Conservation (phyloP, 2,113 vertebrate species). For the Cheilinus undulatus region DNA sequence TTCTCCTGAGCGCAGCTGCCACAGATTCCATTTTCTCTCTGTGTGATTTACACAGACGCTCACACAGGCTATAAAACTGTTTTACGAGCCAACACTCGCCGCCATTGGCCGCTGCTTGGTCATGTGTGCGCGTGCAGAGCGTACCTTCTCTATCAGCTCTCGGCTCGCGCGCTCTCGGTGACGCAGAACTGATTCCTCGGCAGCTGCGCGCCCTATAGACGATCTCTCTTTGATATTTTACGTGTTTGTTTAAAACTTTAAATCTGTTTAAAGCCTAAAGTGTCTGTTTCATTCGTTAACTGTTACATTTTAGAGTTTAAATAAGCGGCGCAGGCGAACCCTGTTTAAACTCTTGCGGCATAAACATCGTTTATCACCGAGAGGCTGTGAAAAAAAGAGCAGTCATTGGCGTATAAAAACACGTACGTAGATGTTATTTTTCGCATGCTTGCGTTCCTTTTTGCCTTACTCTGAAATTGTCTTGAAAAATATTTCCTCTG, state of each 20-base stretch:
- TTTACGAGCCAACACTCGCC: conserved; percentile 52
- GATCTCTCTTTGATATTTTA: conserved; percentile 1
- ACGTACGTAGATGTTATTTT: too few relatives aligned
- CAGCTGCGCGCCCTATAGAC: conserved; percentile 48
- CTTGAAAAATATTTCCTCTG: neutral
- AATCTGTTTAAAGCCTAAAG: neutral
- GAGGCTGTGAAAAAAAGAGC: neutral
- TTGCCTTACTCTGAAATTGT: neutral
- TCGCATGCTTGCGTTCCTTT: neutral
- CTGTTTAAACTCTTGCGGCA: neutral
- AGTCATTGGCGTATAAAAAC: neutral
- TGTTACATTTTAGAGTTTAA: neutral
- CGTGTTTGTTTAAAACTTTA: neutral
- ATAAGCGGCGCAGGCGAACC: rapidly evolving
- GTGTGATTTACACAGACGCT: conserved; percentile 8
- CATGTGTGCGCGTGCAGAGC: conserved; percentile 67
- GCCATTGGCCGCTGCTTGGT: conserved; percentile 67
- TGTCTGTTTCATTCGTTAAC: conserved; percentile 6
- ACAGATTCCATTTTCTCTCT: conserved; percentile 28
- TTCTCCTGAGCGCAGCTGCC: conserved; percentile 53
- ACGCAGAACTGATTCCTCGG: conserved; percentile 38
- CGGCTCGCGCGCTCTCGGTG: conserved; percentile 48
- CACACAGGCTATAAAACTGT: conserved; percentile 34
- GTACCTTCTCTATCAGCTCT: conserved; percentile 12
- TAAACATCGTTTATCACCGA: neutral